Conservation (phyloP, 2,797 vertebrate species). For the Alouatta caraya region DNA sequence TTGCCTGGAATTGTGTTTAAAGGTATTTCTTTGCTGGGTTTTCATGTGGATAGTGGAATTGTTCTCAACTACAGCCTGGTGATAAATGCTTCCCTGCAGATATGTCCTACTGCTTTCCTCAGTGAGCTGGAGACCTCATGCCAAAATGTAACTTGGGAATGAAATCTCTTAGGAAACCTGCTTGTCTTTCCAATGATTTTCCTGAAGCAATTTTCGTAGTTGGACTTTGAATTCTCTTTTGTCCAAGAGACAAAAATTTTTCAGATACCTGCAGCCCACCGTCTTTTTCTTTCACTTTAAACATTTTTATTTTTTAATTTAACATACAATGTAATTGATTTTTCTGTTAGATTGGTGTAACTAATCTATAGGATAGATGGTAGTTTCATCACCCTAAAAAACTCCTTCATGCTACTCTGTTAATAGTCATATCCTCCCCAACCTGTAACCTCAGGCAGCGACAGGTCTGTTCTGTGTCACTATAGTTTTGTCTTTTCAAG, state of each 20-base stretch:
- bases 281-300: not conserved
- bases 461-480: not conserved
- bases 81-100: conserved; percentile 35
- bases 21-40: conserved; percentile 5
- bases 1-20: conserved; percentile 33
- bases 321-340: not conserved
- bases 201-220: conserved; percentile 36
- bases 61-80: not conserved
- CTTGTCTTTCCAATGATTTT: conserved; percentile 43
- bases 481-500: conserved; percentile 17
- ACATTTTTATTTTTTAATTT: conserved; percentile 28
- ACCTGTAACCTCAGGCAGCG: not conserved
- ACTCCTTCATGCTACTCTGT: not conserved
- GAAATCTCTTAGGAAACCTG: conserved; percentile 32
- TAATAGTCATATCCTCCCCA: not conserved
- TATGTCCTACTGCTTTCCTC: not conserved
- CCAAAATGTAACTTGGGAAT: conserved; percentile 19
- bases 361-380: not conserved
- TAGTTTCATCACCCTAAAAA: not conserved
- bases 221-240: conserved; percentile 32
- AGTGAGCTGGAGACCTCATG: not conserved
- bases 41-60: conserved; percentile 15
- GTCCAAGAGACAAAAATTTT: conserved; percentile 13
- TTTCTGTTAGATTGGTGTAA: not conserved
- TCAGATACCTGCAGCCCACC: not conserved